phyloP scores from a whole-genome alignment of 2,113 vertebrate genomes.

The Heptranchias perlo region DNA sequence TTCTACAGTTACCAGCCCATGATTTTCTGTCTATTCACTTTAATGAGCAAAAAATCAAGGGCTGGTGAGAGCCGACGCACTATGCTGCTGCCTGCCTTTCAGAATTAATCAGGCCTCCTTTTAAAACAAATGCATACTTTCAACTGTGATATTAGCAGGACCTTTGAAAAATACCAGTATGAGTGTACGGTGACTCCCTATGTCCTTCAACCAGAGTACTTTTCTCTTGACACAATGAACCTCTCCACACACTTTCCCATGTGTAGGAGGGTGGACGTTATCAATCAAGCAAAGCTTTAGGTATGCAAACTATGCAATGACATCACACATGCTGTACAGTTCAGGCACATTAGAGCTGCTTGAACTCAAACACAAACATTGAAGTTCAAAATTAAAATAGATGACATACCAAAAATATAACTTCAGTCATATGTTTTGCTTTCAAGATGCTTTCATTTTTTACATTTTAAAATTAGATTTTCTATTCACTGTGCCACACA shows the following conservation, averaged over 20 bases:
- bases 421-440: not conserved
- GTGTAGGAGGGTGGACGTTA: constrained; percentile 29
- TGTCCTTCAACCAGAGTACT: not conserved
- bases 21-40: not conserved
- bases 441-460: not conserved
- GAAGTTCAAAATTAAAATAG: constrained; percentile 2
- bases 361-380: constrained; percentile 10
- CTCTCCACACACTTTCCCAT: constrained; percentile 27
- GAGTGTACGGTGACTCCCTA: not conserved
- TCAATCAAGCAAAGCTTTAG: constrained; percentile 11
- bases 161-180: not conserved
- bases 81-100: not conserved
- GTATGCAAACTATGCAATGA: constrained; percentile 17
- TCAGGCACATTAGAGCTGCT: not conserved
- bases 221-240: not conserved
- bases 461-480: not conserved
- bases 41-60: not conserved
- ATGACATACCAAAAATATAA: not conserved
- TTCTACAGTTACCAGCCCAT: not conserved
- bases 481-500: not conserved
- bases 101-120: not conserved
- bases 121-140: not conserved
- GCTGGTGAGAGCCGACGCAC: not conserved
- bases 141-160: not conserved
- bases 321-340: not conserved